Evolutionary conservation across 1,140 invertebrate genomes (phyloP).

Genomic region (Polypedilum vanderplanki): DNA sequence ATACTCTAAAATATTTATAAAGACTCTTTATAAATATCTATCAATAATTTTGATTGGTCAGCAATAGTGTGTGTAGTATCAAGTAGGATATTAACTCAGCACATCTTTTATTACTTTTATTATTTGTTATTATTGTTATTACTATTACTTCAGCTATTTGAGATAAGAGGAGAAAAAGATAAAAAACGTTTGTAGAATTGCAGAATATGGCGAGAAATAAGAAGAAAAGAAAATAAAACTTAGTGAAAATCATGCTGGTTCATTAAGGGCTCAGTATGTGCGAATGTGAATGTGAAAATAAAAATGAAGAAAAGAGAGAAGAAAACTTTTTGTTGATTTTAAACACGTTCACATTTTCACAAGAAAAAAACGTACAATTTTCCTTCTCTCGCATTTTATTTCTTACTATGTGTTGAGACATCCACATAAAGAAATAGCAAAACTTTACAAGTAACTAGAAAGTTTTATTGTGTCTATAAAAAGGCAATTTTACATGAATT

Average conservation of each 20-base stretch:
- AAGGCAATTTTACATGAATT: too few relatives aligned
- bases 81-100: slow-evolving; percentile 21
- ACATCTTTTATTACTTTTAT: slow-evolving; percentile 16
- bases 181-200: background rate
- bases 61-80: too few relatives aligned
- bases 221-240: slow-evolving; percentile 1
- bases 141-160: background rate
- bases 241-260: slow-evolving; percentile 24
- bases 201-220: background rate
- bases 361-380: background rate
- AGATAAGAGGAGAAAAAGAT: background rate
- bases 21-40: too few relatives aligned
- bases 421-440: too few relatives aligned
- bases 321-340: slow-evolving; percentile 22
- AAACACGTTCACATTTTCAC: slow-evolving; percentile 25
- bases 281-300: background rate
- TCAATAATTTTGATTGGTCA: background rate
- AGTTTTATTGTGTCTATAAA: too few relatives aligned
- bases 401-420: too few relatives aligned
- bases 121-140: background rate
- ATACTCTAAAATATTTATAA: too few relatives aligned
- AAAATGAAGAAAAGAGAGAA: background rate
- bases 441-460: too few relatives aligned
- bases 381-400: background rate
- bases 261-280: slow-evolving; percentile 3